These are phyloP conservation scores for Ladona fulva DNA, from an alignment of 1,140 invertebrate genomes.

Conservation along the genomic window DNA sequence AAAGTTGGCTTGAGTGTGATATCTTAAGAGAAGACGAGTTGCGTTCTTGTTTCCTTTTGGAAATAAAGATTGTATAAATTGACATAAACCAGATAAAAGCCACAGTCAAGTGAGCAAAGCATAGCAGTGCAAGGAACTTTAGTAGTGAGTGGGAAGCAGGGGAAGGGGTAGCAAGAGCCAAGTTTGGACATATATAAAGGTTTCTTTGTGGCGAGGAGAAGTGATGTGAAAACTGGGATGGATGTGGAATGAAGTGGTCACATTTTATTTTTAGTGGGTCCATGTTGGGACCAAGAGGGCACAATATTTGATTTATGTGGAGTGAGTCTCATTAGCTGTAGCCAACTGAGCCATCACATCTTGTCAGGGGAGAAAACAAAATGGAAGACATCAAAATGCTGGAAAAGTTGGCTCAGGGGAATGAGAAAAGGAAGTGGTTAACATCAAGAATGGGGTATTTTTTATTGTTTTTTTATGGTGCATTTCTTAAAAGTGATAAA, in stretches of 20 bases:
- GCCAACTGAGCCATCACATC: too few species aligned
- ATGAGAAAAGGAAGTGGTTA: not conserved
- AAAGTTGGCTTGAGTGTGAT: not conserved
- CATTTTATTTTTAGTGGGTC: not conserved
- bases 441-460: not conserved
- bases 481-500: not conserved
- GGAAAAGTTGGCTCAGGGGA: too few species aligned
- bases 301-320: not conserved
- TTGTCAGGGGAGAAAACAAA: too few species aligned
- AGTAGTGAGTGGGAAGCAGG: not conserved
- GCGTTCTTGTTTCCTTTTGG: not conserved
- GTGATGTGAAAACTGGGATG: not conserved
- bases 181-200: not conserved
- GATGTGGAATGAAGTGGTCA: conserved; percentile 3
- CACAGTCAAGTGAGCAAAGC: not conserved
- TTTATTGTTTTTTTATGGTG: not conserved
- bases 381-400: too few species aligned
- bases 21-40: not conserved
- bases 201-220: not conserved
- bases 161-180: not conserved
- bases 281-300: not conserved
- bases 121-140: not conserved
- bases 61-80: not conserved
- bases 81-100: not conserved
- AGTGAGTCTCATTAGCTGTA: too few species aligned